phyloP scores from a whole-genome alignment of 2,113 vertebrate genomes.

The Cyanoliseus patagonus region DNA sequence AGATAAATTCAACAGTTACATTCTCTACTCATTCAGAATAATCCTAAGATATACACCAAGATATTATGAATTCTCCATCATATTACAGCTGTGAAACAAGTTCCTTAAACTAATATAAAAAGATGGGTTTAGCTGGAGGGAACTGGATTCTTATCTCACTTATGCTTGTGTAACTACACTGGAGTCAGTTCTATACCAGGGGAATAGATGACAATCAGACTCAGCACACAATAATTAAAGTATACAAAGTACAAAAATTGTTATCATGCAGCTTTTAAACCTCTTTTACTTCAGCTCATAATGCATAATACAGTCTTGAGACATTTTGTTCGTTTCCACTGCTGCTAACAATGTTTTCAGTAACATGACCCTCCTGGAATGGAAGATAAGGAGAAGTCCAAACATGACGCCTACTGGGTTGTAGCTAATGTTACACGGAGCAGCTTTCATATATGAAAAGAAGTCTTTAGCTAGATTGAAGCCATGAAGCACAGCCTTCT shows the following conservation, averaged over 20 bases:
- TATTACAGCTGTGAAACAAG: background rate
- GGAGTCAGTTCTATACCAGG: background rate
- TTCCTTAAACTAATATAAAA: background rate
- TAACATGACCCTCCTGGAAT: background rate
- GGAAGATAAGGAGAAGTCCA: background rate
- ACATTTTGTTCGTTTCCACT: background rate
- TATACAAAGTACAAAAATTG: background rate
- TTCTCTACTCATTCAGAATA: background rate
- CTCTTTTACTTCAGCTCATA: background rate
- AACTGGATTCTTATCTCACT: background rate
- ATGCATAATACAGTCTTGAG: background rate
- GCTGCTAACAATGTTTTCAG: background rate
- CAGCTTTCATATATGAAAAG: background rate
- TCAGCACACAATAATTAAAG: background rate
- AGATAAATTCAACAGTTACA: background rate
- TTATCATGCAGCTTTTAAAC: constrained; percentile 7
- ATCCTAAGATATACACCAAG: background rate
- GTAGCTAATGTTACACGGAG: background rate
- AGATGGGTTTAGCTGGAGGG: background rate
- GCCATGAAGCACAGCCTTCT: background rate
- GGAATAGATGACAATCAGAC: background rate
- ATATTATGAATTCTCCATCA: background rate
- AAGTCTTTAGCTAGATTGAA: constrained; percentile 5
- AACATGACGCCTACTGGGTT: background rate
- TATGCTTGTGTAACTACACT: background rate